phyloP scores from a whole-genome alignment of 2,888 invertebrate genomes.

The Tanytarsus gracilentus region DNA sequence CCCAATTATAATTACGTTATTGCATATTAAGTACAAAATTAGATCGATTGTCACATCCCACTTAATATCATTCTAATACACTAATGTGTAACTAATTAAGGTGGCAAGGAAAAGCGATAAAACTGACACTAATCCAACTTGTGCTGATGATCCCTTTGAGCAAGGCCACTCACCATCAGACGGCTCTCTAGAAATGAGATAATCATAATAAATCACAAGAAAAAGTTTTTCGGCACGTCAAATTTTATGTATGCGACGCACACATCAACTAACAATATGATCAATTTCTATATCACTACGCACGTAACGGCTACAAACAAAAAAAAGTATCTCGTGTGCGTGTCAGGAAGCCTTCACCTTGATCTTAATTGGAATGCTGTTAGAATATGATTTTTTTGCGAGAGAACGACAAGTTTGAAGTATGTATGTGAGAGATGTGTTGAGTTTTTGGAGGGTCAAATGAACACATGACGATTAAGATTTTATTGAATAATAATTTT shows the following conservation, averaged over 20 bases:
- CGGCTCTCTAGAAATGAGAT: slow-evolving; percentile 20
- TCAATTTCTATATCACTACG: no score
- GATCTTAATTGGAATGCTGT: slow-evolving; percentile 2
- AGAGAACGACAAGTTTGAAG: not conserved
- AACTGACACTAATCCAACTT: slow-evolving; percentile 34
- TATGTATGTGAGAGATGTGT: not conserved
- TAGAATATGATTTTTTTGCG: not conserved
- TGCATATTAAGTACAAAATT: no score
- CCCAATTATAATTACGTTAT: no score
- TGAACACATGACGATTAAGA: slow-evolving; percentile 28
- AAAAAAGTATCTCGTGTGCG: not conserved
- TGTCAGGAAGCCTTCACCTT: slow-evolving; percentile 18
- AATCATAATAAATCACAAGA: slow-evolving; percentile 8
- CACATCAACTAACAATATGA: not conserved
- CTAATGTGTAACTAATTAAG: slow-evolving; percentile 8
- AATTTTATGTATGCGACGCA: not conserved
- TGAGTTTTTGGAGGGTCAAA: not conserved
- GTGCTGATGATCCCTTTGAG: slow-evolving; percentile 23
- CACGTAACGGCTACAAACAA: no score
- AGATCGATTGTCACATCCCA: no score
- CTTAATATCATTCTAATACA: not conserved
- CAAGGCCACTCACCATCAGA: slow-evolving; percentile 23
- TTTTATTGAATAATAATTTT: no score
- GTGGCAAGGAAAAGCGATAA: not conserved
- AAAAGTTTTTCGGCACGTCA: no score